Base-by-base conservation (phyloP, 2,113 vertebrate species). In the Rhynchopsitta pachyrhyncha region DNA sequence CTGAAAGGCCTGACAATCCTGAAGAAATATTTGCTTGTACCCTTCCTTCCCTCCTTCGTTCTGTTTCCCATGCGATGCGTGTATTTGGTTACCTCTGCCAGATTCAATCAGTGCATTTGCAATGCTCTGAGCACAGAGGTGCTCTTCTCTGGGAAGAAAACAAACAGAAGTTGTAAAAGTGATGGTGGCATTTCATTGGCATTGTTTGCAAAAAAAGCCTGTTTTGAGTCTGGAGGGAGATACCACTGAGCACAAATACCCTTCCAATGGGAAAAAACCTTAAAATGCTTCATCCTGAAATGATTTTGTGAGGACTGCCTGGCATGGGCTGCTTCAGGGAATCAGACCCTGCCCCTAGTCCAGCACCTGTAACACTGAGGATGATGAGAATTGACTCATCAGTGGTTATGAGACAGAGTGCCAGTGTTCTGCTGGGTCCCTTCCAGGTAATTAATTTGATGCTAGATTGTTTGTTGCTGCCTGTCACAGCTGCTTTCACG, bases 1-100 rank as follows among this genome's bases (percentile, higher is more conserved):
- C 97, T 33, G 76, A 92, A 91, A 93, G 71, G 27, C 89, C 90
- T 95, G 89, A 95, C 85, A 91, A 39, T 69, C 76, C 93, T 59
- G 75, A 90, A 71, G 92, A 86, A 90, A 71, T 85, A 67, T 60
- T 76, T 90, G 55, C 57, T 69, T 27, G 71, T 80, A 80, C 28
- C 64, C 89, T 41, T 77, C 68, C 60, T 76, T 68, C 20, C 14
- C 33, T 49, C 50, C 64, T 39, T 68, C 20, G 0, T 78, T 60
- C 41, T 44, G 35, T 88, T 80, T 57, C 27, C 63, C 17, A 4
- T 53, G 42, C 4, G 6, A 27, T 42, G 8, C 28, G 14, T n/a
- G 33, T 66, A 28, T 77, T 64, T 49, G 42, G 69, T n/a, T 86
- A 31, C 49, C 46, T 49, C 59, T 41, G 37, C 28, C 76, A 52